Base-by-base conservation (phyloP, 2,113 vertebrate genomes). In the Paralichthys olivaceus region DNA sequence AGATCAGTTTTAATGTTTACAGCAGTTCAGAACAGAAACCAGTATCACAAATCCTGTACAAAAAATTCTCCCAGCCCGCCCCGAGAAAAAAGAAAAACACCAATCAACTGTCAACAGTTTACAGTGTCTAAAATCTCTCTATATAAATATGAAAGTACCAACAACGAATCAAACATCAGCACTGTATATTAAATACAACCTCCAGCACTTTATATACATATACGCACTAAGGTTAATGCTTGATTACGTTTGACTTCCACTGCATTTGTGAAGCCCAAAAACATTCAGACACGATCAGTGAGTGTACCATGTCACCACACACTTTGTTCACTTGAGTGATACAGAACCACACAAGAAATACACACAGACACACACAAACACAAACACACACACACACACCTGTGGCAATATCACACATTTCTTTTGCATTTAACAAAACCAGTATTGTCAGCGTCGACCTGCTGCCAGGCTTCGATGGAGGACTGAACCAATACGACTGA, bases 141-240 rank as follows among this genome's bases (percentile, higher is more conserved):
- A 71, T 37, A 69, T 59, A 75, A 72, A 78, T 72, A 66, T 32
- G 7, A 62, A 13, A 64, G 81, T 79, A 79, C 71, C 60, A 64
- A 53, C 56, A 77, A 80, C 29, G 4, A 69, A 74, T 77, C n/a
- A 77, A 75, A 79, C 63, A 79, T 29, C 17, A 84, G 75, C 77
- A 80, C 65, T 76, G 79, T 72, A 67, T 65, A 85, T 90, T 85
- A 87, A 91, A 91, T 81, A 90, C 83, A 91, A 82, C 51, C 2
- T 63, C 22, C 32, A 85, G 61, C 60, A 75, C 61, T 74, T 49
- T 62, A 84, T 84, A 51, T 80, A 78, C 79, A 83, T 70, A 47
- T 68, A 77, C 75, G 69, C 71, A 71, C 14, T 61, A 28, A n/a
- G 49, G 34, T 72, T 15, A 76, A 9, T 45, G 17, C 51, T 34